phyloP scores from a whole-genome alignment of 2,113 vertebrate species.

The Hemiscyllium ocellatum region DNA sequence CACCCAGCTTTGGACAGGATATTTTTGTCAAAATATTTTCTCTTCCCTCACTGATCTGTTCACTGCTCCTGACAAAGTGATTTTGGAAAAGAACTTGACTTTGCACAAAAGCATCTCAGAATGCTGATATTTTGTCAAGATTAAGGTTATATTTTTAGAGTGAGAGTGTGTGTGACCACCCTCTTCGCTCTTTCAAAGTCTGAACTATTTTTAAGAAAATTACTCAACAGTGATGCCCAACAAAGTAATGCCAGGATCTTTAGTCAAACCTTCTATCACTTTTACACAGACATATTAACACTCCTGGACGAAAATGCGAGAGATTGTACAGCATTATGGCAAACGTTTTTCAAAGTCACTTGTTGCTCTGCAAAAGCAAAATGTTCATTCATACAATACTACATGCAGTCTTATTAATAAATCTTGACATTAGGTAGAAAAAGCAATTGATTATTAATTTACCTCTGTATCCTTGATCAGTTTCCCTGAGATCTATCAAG shows the following conservation, averaged over 20 bases:
- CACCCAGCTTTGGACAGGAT: background rate
- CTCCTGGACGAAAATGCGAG: too few species aligned
- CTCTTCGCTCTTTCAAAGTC: background rate
- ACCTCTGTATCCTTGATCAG: slow-evolving; percentile 99
- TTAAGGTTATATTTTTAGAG: background rate
- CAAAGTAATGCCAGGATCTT: background rate
- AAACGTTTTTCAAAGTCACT: background rate
- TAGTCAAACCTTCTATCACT: background rate
- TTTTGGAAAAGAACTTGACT: background rate
- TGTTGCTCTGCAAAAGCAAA: background rate
- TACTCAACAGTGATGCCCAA: background rate
- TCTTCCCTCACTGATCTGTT: background rate
- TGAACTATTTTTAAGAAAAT: background rate
- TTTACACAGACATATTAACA: background rate
- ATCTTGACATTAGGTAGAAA: background rate
- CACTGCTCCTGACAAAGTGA: background rate
- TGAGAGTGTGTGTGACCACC: background rate
- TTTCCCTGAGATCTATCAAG: slow-evolving; percentile 99
- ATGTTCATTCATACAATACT: background rate
- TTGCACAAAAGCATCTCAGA: background rate
- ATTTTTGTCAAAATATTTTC: background rate
- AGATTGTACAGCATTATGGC: background rate
- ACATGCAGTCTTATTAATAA: background rate
- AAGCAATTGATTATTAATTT: slow-evolving; percentile 45
- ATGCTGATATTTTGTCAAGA: background rate